These are phyloP conservation scores for Ladona fulva DNA, from an alignment of 1,140 invertebrate genomes.

Conservation along the genomic window DNA sequence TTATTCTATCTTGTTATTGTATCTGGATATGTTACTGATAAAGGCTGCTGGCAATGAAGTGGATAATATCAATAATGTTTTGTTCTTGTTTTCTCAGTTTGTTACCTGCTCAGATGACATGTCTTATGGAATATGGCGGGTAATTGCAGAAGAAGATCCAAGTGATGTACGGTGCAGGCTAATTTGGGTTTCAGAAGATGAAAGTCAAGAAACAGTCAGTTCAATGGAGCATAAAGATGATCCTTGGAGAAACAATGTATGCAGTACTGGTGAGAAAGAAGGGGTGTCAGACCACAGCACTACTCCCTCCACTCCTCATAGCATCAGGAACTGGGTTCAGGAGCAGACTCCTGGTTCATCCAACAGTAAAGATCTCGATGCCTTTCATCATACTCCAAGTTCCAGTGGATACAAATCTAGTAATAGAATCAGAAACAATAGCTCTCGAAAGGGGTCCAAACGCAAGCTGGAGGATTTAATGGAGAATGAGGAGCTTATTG, in stretches of 20 bases:
- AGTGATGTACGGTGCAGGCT: constrained; percentile 38
- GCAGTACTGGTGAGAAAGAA: constrained; percentile 19
- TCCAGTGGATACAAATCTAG: background rate
- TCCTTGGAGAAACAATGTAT: constrained; percentile 30
- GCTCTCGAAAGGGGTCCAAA: background rate
- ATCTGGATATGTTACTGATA: too few species aligned
- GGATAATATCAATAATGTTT: too few species aligned
- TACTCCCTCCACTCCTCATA: background rate
- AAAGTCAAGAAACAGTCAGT: constrained; percentile 21
- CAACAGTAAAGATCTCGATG: background rate
- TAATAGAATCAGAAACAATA: background rate
- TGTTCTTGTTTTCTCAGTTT: constrained; percentile 36
- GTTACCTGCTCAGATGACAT: constrained; percentile 75
- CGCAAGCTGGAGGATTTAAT: background rate
- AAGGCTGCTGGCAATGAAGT: too few species aligned
- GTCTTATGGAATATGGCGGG: constrained; percentile 62
- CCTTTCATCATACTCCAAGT: background rate
- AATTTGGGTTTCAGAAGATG: constrained; percentile 45
- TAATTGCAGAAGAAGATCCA: constrained; percentile 44
- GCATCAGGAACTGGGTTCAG: background rate
- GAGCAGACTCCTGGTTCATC: background rate
- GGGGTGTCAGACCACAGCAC: background rate
- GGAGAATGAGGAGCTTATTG: background rate
- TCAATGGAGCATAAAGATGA: constrained; percentile 25
- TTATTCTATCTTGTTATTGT: too few species aligned